These are phyloP conservation scores for Listrodromus nycthemerus DNA, from an alignment of 2,888 invertebrate genomes.

Conservation along the genomic window DNA sequence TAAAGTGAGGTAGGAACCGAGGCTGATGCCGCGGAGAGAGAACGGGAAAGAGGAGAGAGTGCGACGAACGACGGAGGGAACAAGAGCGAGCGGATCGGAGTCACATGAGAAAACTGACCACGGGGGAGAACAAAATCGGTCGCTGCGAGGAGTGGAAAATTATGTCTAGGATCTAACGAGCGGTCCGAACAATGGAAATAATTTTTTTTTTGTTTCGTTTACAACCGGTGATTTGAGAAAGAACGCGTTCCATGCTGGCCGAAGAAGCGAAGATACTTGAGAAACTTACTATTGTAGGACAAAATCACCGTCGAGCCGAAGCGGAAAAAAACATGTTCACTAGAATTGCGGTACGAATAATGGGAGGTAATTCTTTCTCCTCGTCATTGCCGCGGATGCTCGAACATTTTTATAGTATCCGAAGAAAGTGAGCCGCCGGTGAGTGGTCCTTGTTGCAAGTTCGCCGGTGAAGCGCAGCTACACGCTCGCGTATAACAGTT, in stretches of 20 bases:
- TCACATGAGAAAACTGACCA: slow-evolving; percentile 40
- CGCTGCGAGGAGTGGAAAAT: slow-evolving; percentile 30
- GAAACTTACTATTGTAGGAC: too few relatives aligned
- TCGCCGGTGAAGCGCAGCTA: slow-evolving; percentile 29
- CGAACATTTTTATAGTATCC: neutral
- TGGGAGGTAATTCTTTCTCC: too few relatives aligned
- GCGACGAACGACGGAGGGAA: neutral
- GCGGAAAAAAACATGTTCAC: too few relatives aligned
- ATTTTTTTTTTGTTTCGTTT: slow-evolving; percentile 22
- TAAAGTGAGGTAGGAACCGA: slow-evolving; percentile 45
- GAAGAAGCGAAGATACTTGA: slow-evolving; percentile 21
- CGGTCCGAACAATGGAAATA: neutral
- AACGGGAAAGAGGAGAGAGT: neutral
- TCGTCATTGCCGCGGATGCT: too few relatives aligned
- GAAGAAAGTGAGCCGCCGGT: neutral
- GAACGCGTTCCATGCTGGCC: neutral
- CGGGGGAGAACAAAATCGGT: slow-evolving; percentile 24
- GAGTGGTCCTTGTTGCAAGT: neutral
- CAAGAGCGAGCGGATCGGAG: slow-evolving; percentile 8
- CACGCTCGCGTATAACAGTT: neutral
- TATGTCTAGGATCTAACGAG: slow-evolving; percentile 26
- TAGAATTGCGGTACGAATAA: too few relatives aligned
- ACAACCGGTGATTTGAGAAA: neutral
- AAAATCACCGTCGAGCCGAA: too few relatives aligned
- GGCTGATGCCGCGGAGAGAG: slow-evolving; percentile 6